Conservation (phyloP, 2,888 invertebrate species). For the Dolichopus griseipennis region DNA sequence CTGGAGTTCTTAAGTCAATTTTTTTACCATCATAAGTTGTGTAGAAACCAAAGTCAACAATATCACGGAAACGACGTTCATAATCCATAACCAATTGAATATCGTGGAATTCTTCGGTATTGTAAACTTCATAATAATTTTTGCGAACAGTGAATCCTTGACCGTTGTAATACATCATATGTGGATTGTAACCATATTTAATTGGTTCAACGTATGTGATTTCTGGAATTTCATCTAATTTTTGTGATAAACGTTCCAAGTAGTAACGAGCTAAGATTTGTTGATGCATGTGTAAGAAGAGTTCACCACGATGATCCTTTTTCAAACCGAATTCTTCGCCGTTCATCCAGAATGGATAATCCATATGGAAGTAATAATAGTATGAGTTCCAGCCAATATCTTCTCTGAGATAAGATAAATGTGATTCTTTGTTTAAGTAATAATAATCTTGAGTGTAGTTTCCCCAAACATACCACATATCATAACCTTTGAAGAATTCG, state of each 20-base stretch:
- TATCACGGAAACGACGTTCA: conserved; percentile 45
- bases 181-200: conserved; percentile 54
- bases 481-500: conserved; percentile 45
- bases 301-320: conserved; percentile 55
- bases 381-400: conserved; percentile 59
- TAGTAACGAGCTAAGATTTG: conserved; percentile 65
- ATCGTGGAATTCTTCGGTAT: conserved; percentile 32
- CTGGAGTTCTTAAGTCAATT: conserved; percentile 34
- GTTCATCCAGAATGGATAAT: conserved; percentile 58
- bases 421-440: conserved; percentile 49
- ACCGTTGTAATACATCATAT: conserved; percentile 56
- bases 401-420: conserved; percentile 61
- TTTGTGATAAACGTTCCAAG: conserved; percentile 63
- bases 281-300: conserved; percentile 56
- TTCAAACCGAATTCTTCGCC: conserved; percentile 46
- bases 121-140: conserved; percentile 47
- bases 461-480: conserved; percentile 11
- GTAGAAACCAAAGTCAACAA: conserved; percentile 47
- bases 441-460: conserved; percentile 58
- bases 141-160: conserved; percentile 56
- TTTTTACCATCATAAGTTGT: conserved; percentile 28
- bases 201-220: conserved; percentile 48
- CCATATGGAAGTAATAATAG: conserved; percentile 54
- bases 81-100: conserved; percentile 27
- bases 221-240: conserved; percentile 55